Conservation (phyloP, 2,113 vertebrate species). For the Tiliqua scincoides region DNA sequence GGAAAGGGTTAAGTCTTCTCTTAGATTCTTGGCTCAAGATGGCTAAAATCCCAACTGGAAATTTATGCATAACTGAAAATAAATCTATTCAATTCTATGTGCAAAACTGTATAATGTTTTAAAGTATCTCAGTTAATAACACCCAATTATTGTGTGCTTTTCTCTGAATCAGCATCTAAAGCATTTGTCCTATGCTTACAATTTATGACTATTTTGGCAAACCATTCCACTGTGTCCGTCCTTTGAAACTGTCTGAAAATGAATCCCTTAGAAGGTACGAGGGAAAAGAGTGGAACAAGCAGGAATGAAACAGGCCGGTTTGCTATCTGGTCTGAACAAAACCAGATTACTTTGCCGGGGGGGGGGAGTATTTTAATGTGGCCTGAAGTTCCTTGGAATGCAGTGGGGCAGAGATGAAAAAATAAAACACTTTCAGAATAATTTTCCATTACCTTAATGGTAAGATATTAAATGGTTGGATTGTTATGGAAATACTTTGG, state of each 20-base stretch:
- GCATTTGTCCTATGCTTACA: not conserved
- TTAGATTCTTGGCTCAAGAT: not conserved
- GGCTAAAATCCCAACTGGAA: not conserved
- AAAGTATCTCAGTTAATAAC: conserved; percentile 6
- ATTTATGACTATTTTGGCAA: conserved; percentile 4
- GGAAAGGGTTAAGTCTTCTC: not conserved
- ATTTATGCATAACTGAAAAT: not conserved
- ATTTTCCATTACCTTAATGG: conserved; percentile 35
- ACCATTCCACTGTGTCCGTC: not conserved
- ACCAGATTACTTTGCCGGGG: not conserved
- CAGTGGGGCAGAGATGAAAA: not conserved
- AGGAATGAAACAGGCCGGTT: not conserved
- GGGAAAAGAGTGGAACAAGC: not conserved
- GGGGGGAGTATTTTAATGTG: conserved; percentile 3
- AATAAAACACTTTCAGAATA: not conserved
- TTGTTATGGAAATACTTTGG: conserved; percentile 33
- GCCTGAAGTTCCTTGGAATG: conserved; percentile 1
- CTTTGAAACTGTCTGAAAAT: conserved; percentile 25
- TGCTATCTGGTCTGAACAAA: conserved; percentile 4
- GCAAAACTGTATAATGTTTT: not conserved
- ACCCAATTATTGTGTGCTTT: not conserved
- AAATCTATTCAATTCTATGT: not conserved
- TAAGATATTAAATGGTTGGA: conserved; percentile 16
- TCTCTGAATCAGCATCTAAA: not conserved
- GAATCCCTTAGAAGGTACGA: conserved; percentile 26